phyloP scores from a whole-genome alignment of 2,113 vertebrate species.

The Pleuronectes platessa region DNA sequence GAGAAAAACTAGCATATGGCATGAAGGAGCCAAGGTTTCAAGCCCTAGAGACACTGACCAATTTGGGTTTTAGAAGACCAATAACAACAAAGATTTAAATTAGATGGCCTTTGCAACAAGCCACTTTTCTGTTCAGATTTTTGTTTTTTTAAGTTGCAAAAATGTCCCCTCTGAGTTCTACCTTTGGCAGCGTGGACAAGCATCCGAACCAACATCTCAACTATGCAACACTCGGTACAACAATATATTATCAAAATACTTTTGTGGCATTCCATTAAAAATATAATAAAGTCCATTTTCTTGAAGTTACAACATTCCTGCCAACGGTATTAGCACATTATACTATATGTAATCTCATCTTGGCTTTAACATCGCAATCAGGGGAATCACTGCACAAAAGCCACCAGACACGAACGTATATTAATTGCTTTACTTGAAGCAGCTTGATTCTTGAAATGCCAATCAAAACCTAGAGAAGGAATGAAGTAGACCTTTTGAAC shows the following conservation, averaged over 20 bases:
- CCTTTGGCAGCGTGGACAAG: neutral
- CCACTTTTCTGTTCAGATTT: constrained; percentile 1
- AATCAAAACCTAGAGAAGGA: constrained; percentile 62
- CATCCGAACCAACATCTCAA: neutral
- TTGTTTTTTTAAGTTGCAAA: constrained; percentile 2
- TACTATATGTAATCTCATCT: neutral
- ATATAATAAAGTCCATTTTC: neutral
- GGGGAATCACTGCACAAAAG: constrained; percentile 6
- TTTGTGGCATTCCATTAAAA: constrained; percentile 29
- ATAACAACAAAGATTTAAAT: constrained; percentile 13
- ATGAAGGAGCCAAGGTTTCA: constrained; percentile 10
- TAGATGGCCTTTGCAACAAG: neutral
- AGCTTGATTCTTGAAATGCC: constrained; percentile 46
- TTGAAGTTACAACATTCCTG: neutral
- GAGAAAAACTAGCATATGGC: neutral
- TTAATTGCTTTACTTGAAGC: constrained; percentile 9
- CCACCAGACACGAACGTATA: constrained; percentile 38
- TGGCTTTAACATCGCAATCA: constrained; percentile 14
- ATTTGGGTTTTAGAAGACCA: constrained; percentile 14
- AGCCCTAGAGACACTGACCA: neutral
- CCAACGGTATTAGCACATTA: constrained; percentile 2
- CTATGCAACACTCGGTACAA: neutral
- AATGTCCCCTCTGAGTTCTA: neutral
- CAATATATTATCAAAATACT: constrained; percentile 19
- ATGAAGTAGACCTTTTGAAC: constrained; percentile 65